Percentiles rank a stretch among this genome's conserved stretches.
phyloP scores from a whole-genome alignment of 2,797 vertebrate species.

The Oryzias dopingdopingensis region DNA sequence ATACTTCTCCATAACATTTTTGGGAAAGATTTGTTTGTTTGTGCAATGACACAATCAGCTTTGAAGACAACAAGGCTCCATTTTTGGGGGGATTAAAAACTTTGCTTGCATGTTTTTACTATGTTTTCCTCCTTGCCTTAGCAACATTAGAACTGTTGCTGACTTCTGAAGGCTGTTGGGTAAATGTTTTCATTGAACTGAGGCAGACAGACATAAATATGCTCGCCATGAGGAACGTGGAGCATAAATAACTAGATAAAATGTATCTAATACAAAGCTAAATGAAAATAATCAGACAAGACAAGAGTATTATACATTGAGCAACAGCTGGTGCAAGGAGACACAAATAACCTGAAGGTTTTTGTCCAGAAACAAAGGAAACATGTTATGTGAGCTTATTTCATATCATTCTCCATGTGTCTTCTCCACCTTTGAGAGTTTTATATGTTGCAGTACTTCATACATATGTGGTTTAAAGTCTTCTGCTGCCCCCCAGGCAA shows the following conservation, averaged over 20 bases:
- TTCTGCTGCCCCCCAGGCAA: no score
- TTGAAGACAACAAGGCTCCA: no score
- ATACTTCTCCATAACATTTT: no score
- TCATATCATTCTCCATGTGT: no score
- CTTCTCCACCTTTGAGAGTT: no score
- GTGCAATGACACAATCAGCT: background rate
- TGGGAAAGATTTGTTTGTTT: constrained; percentile 11
- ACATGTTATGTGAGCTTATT: no score
- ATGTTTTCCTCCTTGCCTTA: background rate
- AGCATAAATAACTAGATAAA: background rate
- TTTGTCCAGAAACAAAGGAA: no score
- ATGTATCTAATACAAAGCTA: background rate
- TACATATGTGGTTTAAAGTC: no score
- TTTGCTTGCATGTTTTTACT: background rate
- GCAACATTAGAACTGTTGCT: background rate
- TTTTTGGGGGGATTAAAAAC: no score
- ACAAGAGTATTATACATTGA: background rate
- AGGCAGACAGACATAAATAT: background rate
- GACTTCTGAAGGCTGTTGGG: constrained; percentile 1
- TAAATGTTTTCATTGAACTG: constrained; percentile 9
- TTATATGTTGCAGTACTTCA: no score
- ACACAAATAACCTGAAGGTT: background rate
- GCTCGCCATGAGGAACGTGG: background rate
- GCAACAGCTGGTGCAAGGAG: background rate
- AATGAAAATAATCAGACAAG: background rate